Evolutionary conservation across 2,797 vertebrate species (phyloP).

Genomic region (Enoplosus armatus): DNA sequence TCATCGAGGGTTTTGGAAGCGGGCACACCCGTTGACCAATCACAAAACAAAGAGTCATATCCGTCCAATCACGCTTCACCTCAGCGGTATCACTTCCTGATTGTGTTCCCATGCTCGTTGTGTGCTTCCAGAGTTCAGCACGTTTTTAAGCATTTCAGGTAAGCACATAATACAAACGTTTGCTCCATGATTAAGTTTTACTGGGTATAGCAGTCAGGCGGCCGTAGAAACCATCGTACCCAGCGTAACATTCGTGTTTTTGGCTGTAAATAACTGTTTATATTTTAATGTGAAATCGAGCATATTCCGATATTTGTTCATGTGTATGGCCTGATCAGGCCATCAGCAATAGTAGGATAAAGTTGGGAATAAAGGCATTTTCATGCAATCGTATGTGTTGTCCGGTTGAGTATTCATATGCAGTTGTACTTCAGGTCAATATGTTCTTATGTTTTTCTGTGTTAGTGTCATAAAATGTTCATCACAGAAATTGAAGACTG

Average conservation of each 20-base stretch:
- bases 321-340: no score
- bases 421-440: neutral
- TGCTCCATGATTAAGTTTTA: neutral
- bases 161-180: no score
- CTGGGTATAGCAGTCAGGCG: fast-evolving
- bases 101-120: slow-evolving; percentile 56
- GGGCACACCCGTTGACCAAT: slow-evolving; percentile 44
- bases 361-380: neutral
- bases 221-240: no score
- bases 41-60: slow-evolving; percentile 6
- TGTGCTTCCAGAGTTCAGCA: neutral
- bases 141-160: slow-evolving; percentile 29
- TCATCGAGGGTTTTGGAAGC: slow-evolving; percentile 20
- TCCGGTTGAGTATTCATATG: neutral
- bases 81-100: slow-evolving; percentile 57
- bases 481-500: neutral
- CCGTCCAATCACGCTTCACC: slow-evolving; percentile 61
- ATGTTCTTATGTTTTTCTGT: neutral
- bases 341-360: neutral
- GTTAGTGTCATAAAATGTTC: neutral
- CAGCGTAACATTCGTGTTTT: neutral
- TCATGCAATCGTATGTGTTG: neutral
- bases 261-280: neutral
- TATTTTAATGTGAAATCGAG: neutral
- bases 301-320: neutral